These are phyloP conservation scores for Caenorhabditis inopinata DNA, from an alignment of 1,140 invertebrate genomes.

Conservation along the genomic window DNA sequence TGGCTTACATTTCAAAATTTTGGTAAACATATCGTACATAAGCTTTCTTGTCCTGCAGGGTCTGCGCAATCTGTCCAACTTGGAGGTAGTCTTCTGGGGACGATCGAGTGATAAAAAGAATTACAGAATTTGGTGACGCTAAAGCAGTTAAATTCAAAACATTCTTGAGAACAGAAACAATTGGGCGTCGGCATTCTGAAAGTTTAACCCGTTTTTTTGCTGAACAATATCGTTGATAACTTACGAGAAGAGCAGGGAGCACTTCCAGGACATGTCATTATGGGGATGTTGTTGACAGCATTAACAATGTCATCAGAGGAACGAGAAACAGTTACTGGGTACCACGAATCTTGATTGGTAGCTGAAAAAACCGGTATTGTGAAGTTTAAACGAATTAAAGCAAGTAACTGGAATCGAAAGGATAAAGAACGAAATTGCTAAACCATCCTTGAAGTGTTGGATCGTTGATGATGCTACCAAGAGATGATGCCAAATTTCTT, in stretches of 20 bases:
- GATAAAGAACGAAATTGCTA: conserved; percentile 51
- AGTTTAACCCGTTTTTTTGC: not conserved
- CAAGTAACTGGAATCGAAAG: conserved; percentile 50
- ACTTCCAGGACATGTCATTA: conserved; percentile 46
- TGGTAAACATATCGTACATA: not conserved
- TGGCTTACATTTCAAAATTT: not conserved
- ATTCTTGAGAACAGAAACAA: conserved; percentile 35
- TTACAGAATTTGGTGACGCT: conserved; percentile 43
- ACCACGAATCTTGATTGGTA: conserved; percentile 43
- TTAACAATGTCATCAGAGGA: conserved; percentile 40
- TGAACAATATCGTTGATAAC: not conserved
- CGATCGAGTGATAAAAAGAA: conserved; percentile 47
- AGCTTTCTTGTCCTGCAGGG: conserved; percentile 39
- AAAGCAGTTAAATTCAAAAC: conserved; percentile 32
- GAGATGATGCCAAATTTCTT: conserved; percentile 37
- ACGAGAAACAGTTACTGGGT: conserved; percentile 4
- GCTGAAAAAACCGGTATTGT: conserved; percentile 12
- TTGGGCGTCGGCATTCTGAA: conserved; percentile 46
- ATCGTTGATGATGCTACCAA: conserved; percentile 26
- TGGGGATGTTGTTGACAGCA: conserved; percentile 42
- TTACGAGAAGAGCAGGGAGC: conserved; percentile 34
- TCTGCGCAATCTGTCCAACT: not conserved
- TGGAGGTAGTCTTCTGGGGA: conserved; percentile 35
- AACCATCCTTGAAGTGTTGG: conserved; percentile 47
- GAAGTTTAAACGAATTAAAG: not conserved